Percentiles rank a stretch among this genome's conserved stretches.
Evolutionary conservation across 2,888 invertebrate species (phyloP).

Genomic region (Cephalotes varians): DNA sequence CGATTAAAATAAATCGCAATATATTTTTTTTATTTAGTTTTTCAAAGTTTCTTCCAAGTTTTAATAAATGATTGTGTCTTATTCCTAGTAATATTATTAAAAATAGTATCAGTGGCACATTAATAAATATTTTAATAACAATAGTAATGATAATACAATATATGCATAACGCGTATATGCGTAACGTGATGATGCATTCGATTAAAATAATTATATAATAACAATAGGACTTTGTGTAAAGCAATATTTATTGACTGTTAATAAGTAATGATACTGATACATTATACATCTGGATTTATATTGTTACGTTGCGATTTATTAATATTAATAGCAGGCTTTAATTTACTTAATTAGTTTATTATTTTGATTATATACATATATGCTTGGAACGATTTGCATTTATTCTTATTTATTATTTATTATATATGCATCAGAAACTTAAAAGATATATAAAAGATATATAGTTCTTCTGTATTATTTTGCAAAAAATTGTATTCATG

Average conservation of each 20-base stretch:
- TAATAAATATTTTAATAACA: constrained; percentile 14
- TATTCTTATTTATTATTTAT: constrained; percentile 11
- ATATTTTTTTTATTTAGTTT: not conserved
- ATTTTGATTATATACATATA: not conserved
- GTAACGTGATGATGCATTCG: not conserved
- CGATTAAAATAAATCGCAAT: not conserved
- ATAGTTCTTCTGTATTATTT: not conserved
- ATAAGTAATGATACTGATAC: constrained; percentile 55
- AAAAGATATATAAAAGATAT: not conserved
- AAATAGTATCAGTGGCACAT: not conserved
- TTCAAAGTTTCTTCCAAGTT: not conserved
- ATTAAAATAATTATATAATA: constrained; percentile 49
- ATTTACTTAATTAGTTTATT: constrained; percentile 18
- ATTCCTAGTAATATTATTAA: not conserved
- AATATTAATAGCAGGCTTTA: constrained; percentile 13
- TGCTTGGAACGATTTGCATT: not conserved
- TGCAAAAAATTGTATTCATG: not conserved
- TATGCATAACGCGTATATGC: not conserved
- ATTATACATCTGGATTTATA: constrained; percentile 36
- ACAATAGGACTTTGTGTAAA: constrained; percentile 49
- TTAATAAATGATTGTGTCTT: not conserved
- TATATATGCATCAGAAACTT: not conserved
- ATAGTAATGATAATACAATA: constrained; percentile 12
- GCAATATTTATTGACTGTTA: constrained; percentile 54
- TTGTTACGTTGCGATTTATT: constrained; percentile 24